A percentile compares a stretch with the other conserved stretches of the same genome.
Conservation (phyloP, 2,888 invertebrate genomes). For the Drosophila kuntzei region DNA sequence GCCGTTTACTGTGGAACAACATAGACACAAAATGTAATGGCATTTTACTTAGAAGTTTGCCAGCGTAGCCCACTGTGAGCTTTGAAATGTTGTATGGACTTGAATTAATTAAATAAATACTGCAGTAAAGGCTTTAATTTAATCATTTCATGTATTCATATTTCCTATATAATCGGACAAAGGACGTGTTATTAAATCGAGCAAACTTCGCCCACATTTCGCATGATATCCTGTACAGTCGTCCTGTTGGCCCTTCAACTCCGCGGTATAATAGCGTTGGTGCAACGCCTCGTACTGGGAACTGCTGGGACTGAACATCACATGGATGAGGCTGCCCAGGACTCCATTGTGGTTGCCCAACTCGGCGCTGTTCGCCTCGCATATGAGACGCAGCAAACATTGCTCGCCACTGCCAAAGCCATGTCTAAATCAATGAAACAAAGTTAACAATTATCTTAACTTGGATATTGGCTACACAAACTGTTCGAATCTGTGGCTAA, state of each 20-base stretch:
- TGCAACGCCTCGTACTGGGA: constrained; percentile 76
- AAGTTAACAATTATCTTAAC: neutral
- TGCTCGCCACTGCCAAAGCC: constrained; percentile 84
- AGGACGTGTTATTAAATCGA: constrained; percentile 79
- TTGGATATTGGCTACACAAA: constrained; percentile 31
- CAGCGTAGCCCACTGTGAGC: too few relatives aligned
- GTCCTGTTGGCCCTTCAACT: constrained; percentile 68
- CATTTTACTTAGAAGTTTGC: neutral
- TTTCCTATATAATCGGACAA: constrained; percentile 50
- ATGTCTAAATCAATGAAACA: constrained; percentile 50
- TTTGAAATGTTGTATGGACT: too few relatives aligned
- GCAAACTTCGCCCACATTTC: constrained; percentile 70
- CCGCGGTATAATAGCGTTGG: constrained; percentile 76
- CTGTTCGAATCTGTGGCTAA: constrained; percentile 68
- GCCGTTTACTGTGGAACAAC: too few relatives aligned
- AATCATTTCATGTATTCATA: too few relatives aligned
- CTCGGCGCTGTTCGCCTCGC: constrained; percentile 87
- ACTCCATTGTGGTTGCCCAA: constrained; percentile 87
- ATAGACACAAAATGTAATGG: too few relatives aligned
- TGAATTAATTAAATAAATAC: too few relatives aligned
- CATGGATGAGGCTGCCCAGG: constrained; percentile 88
- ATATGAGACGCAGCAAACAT: constrained; percentile 89
- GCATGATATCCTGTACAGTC: constrained; percentile 61
- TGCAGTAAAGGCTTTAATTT: too few relatives aligned
- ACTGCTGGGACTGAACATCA: constrained; percentile 85